Base-by-base conservation (phyloP, 1,140 invertebrate species). In the Bilobella aurantiaca region DNA sequence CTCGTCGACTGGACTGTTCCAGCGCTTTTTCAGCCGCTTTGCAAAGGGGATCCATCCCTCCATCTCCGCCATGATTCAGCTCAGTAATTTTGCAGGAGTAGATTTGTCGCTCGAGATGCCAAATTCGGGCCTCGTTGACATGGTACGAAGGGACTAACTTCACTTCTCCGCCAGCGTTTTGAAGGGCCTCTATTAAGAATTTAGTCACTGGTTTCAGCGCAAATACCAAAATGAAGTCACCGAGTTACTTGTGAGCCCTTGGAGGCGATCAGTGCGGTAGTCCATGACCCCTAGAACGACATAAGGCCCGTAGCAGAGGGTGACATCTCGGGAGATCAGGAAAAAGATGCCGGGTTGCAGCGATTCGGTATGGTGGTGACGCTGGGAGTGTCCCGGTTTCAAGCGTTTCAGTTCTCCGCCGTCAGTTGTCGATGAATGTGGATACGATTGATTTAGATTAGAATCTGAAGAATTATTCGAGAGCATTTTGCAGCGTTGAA, bases 71-170 rank as follows among this genome's bases (percentile, higher is more conserved):
- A 42, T 69, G 65, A 0, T 58, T 23, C 14, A 72, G 53, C 42
- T 72, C 65, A 0, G 70, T 72, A 21, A 72, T 67, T 27, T 65
- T 64, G 58, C 70, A 72, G 0, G 58, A 53, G 27, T 67, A 72
- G 8, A 72, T 64, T 27, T 57, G 16, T 21, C 53, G 42, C 12
- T 69, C 67, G 56, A 72, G 29, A 28, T 69, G 68, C 64, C 65
- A 72, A 30, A 69, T 27, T 18, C 63, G 65, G 8, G 66, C 53
- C 5, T 65, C 32, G 49, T 72, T 69, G 14, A 72, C 65, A 37
- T 69, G 65, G 46, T 69, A 47, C 2, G 42, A 47, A 14, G 62
- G 56, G 18, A 42, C 49, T 3, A 72, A 27, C 2, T 23, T 58
- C 0, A 56, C 32, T 14, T 60, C 29, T 0, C 57, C 66, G 27